Base-by-base conservation (phyloP, 2,888 invertebrate species). In the Nysson spinosus region DNA sequence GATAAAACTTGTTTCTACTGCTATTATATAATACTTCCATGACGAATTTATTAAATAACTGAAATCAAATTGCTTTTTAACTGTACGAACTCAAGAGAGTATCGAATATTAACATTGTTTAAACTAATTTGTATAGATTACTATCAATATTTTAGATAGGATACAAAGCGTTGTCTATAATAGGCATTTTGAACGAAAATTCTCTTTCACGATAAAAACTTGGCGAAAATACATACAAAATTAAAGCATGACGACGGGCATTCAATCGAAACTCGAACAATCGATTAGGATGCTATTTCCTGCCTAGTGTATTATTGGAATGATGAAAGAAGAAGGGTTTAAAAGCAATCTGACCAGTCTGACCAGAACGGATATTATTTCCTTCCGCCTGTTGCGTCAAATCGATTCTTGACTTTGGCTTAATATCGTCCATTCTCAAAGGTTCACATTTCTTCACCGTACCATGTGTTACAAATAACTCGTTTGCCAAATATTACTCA, bases 301-400 rank as follows among this genome's bases (percentile, higher is more conserved):
- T 17, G 24, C 4, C 14, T 14, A 42, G 43, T 58, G 43, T 28
- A 24, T 63, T 43, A 20, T 9, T 28, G 47, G 42, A 54, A 35
- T 14, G 4, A 4, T 5, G 49, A 34, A 46, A 58, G 49, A 11
- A 37, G 17, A 24, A 54, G 39, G 39, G 14, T 49, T 32, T 16
- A 32, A 58, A 19, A 34, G 54, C 49, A 60, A 60, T 60, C 43
- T 22, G 63, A 12, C 42, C 20, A 24, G 22, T 2, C 30, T 46
- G 52, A 26, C 49, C 54, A 47, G 42, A 22, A 12, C 40, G 37
- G 65, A 65, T 65, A 69, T 69, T 60, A 68, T 68, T 69, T 60
- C 63, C 60, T 69, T 69, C 69, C 51, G 69, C 69, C 67, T 69
- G 69, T 69, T 69, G 69, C 69, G 20, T 30, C 57, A 51, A 60